A percentile compares a stretch with the other conserved stretches of the same genome.
phyloP scores from a whole-genome alignment of 2,113 vertebrate genomes.

The Megaceryle maxima region DNA sequence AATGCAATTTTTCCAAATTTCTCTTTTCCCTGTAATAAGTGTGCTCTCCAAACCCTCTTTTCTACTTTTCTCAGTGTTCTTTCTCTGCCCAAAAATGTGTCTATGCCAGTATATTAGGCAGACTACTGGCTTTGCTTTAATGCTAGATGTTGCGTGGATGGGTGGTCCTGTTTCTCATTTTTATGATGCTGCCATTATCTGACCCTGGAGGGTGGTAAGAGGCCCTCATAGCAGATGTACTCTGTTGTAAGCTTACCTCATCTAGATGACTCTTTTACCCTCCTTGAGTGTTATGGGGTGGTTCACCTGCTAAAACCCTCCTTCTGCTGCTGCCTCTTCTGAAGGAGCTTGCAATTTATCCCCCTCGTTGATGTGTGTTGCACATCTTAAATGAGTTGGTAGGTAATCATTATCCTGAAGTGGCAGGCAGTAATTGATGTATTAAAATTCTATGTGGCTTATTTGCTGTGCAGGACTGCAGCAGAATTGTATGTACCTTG shows the following conservation, averaged over 20 bases:
- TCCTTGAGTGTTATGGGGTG: not conserved
- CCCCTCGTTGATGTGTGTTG: not conserved
- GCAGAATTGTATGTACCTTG: not conserved
- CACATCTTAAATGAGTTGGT: not conserved
- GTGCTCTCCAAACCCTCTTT: not conserved
- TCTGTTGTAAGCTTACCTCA: not conserved
- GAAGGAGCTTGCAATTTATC: not conserved
- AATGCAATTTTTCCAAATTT: not conserved
- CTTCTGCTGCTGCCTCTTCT: not conserved
- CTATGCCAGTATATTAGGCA: not conserved
- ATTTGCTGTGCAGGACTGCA: not conserved
- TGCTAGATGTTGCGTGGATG: not conserved
- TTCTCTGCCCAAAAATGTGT: not conserved
- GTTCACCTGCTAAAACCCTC: not conserved
- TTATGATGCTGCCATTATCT: not conserved
- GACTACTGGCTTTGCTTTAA: not conserved
- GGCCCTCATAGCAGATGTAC: not conserved
- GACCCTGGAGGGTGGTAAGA: not conserved
- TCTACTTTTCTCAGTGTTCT: not conserved
- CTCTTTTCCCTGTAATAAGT: not conserved
- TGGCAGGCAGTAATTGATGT: conserved; percentile 40
- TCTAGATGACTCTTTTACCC: not conserved
- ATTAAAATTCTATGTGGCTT: conserved; percentile 45
- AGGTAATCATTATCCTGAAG: conserved; percentile 35
- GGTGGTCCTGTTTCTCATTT: not conserved